phyloP scores from a whole-genome alignment of 2,888 invertebrate genomes.

The Cosmorhoe ocellata region DNA sequence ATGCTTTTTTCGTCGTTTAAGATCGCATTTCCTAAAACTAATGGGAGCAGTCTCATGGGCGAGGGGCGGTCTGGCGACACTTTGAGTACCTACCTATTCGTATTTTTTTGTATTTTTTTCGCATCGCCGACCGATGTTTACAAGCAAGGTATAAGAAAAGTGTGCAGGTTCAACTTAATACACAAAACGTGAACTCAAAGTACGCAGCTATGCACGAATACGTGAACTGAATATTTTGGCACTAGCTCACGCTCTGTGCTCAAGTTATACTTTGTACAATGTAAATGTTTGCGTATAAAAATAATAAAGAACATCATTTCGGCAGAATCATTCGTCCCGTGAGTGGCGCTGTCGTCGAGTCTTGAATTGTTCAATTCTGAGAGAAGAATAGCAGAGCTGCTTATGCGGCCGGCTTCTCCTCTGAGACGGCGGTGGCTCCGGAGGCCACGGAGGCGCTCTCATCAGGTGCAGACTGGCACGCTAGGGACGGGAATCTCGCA shows the following conservation, averaged over 20 bases:
- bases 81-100: slow-evolving; percentile 52
- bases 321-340: slow-evolving; percentile 62
- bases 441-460: slow-evolving; percentile 86
- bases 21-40: slow-evolving; percentile 61
- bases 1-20: slow-evolving; percentile 62
- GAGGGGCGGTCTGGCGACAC: slow-evolving; percentile 66
- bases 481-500: slow-evolving; percentile 89
- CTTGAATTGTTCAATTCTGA: slow-evolving; percentile 20
- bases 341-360: slow-evolving; percentile 35
- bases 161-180: slow-evolving; percentile 77
- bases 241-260: slow-evolving; percentile 69
- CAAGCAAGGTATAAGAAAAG: slow-evolving; percentile 69
- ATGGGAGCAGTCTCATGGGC: slow-evolving; percentile 74
- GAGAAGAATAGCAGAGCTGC: slow-evolving; percentile 9
- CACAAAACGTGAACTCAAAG: slow-evolving; percentile 77
- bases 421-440: slow-evolving; percentile 85
- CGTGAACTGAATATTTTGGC: slow-evolving; percentile 65
- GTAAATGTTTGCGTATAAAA: slow-evolving; percentile 74
- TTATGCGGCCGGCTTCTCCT: slow-evolving; percentile 85
- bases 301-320: slow-evolving; percentile 74
- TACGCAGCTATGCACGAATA: slow-evolving; percentile 55
- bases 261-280: slow-evolving; percentile 76
- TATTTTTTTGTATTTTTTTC: slow-evolving; percentile 60
- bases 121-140: slow-evolving; percentile 62
- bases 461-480: slow-evolving; percentile 84